A percentile compares a stretch with the other conserved stretches of the same genome.
Conservation (phyloP, 2,888 invertebrate species). For the Balanococcus diminutus region DNA sequence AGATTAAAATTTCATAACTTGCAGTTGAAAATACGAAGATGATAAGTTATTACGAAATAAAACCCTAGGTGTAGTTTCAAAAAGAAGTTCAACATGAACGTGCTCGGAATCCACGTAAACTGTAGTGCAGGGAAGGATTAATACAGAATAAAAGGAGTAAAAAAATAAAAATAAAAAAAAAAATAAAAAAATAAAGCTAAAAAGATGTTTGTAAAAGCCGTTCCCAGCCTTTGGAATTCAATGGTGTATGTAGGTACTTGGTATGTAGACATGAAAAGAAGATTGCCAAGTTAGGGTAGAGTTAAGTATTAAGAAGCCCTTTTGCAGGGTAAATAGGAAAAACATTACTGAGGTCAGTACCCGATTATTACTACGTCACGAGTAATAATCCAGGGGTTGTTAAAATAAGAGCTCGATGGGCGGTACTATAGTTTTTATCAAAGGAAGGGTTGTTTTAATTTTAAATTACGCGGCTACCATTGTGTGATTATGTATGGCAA, state of each 20-base stretch:
- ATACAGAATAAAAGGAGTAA: constrained; percentile 28
- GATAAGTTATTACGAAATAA: constrained; percentile 42
- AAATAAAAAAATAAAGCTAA: constrained; percentile 34
- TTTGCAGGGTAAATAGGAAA: constrained; percentile 53
- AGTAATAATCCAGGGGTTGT: constrained; percentile 51
- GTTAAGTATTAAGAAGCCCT: constrained; percentile 54
- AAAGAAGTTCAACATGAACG: constrained; percentile 12
- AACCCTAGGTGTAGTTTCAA: constrained; percentile 29
- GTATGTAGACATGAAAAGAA: constrained; percentile 53
- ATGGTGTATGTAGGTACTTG: constrained; percentile 46
- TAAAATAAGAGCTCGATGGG: constrained; percentile 34
- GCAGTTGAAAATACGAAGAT: constrained; percentile 19
- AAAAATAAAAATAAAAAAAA: constrained; percentile 47
- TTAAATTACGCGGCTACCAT: neutral
- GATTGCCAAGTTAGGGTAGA: constrained; percentile 54
- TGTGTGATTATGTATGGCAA: neutral
- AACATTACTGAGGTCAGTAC: constrained; percentile 55
- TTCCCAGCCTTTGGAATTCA: constrained; percentile 49
- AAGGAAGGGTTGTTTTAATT: neutral
- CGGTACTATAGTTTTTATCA: neutral
- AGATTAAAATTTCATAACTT: constrained; percentile 35
- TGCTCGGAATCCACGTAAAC: neutral
- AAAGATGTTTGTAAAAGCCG: constrained; percentile 50
- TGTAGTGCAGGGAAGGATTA: constrained; percentile 7
- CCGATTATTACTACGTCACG: constrained; percentile 55